Conservation (phyloP, 2,113 vertebrate species). For the Mungos mungo region DNA sequence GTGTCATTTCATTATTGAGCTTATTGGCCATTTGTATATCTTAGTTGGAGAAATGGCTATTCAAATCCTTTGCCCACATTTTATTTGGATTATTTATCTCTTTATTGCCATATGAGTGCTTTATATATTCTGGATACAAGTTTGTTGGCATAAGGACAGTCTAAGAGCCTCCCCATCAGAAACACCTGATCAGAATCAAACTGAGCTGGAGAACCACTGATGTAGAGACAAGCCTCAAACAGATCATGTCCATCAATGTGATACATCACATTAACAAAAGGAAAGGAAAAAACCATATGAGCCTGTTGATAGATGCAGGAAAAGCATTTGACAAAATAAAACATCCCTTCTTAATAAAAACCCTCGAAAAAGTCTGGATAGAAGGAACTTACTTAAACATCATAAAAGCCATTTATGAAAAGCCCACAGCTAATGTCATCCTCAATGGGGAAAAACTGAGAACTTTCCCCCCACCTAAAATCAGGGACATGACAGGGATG, state of each 20-base stretch:
- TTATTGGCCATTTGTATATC: not conserved
- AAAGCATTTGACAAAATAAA: no score
- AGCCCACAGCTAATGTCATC: no score
- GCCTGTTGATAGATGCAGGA: no score
- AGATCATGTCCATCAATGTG: not conserved
- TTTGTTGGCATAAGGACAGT: not conserved
- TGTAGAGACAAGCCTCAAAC: not conserved
- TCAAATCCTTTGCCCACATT: not conserved
- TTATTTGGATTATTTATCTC: not conserved
- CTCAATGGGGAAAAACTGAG: no score
- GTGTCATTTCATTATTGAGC: not conserved
- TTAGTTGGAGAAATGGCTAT: not conserved
- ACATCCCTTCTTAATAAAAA: no score
- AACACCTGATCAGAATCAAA: not conserved
- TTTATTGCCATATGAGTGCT: not conserved
- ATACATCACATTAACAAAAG: no score
- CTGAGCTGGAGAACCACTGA: not conserved
- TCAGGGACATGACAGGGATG: no score
- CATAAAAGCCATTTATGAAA: no score
- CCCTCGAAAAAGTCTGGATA: no score
- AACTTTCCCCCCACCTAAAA: no score
- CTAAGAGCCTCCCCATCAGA: not conserved
- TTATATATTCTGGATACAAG: not conserved
- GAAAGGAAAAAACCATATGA: no score
- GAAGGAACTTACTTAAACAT: no score